Conservation (phyloP, 1,140 invertebrate species). For the Megalonaias nervosa region DNA sequence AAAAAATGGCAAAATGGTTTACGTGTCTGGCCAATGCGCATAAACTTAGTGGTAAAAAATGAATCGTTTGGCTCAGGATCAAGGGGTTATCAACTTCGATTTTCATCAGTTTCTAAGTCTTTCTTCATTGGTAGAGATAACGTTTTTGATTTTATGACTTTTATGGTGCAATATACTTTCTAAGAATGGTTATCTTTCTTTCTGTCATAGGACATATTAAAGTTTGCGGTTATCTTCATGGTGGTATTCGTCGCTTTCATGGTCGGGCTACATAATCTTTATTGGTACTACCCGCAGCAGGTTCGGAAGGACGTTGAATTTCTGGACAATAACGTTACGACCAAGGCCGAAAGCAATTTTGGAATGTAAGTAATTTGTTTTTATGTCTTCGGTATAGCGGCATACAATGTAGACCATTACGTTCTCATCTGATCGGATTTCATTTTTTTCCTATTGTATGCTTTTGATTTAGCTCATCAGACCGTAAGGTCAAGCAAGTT, state of each 20-base stretch:
- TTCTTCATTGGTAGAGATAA: too few species aligned
- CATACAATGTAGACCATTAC: background rate
- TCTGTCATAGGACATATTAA: slow-evolving; percentile 87
- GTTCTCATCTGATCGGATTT: background rate
- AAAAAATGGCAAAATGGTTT: too few species aligned
- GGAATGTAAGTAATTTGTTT: slow-evolving; percentile 57
- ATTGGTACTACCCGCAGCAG: slow-evolving; percentile 97
- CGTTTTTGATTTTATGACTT: too few species aligned
- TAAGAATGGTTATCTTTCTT: slow-evolving; percentile 73
- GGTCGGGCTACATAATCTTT: slow-evolving; percentile 91
- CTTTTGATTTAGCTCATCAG: background rate
- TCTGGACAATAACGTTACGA: slow-evolving; percentile 42
- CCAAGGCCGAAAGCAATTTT: slow-evolving; percentile 58
- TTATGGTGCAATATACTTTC: background rate
- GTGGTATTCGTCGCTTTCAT: slow-evolving; percentile 96
- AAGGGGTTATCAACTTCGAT: too few species aligned
- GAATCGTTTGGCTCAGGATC: too few species aligned
- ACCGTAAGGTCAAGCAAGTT: background rate
- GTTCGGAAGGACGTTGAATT: slow-evolving; percentile 76
- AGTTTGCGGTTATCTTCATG: slow-evolving; percentile 94
- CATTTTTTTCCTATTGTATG: background rate
- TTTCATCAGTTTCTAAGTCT: too few species aligned
- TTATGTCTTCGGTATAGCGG: background rate
- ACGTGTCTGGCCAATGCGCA: too few species aligned
- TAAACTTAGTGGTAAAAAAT: too few species aligned